A percentile compares a stretch with the other conserved stretches of the same genome.
phyloP scores from a whole-genome alignment of 2,113 vertebrate genomes.

The Xiphophorus hellerii region DNA sequence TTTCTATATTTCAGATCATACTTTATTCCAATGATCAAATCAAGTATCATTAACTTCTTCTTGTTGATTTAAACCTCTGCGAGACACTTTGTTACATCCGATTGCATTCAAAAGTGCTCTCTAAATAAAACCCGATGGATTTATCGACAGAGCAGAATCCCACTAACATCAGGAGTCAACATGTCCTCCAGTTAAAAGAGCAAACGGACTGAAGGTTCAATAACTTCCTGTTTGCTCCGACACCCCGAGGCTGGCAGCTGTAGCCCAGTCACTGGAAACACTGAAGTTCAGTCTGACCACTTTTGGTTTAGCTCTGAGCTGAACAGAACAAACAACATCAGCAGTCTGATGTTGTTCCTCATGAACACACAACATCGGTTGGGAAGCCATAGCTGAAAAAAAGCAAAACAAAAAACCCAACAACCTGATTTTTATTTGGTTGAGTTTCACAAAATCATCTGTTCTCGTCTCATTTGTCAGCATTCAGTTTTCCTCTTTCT shows the following conservation, averaged over 20 bases:
- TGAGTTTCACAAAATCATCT: accelerated
- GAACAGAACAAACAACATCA: not conserved
- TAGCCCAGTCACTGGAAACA: not conserved
- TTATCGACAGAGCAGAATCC: not conserved
- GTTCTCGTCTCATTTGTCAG: not conserved
- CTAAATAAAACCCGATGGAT: not conserved
- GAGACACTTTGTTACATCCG: not conserved
- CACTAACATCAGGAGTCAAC: not conserved
- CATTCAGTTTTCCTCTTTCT: not conserved
- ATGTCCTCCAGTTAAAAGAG: not conserved
- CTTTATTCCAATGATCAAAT: too few species aligned
- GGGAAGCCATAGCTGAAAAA: not conserved
- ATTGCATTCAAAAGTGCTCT: not conserved
- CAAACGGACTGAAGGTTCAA: not conserved
- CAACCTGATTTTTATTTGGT: not conserved
- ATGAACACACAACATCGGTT: not conserved
- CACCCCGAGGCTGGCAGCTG: not conserved
- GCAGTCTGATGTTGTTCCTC: not conserved
- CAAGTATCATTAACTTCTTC: too few species aligned
- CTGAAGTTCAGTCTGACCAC: not conserved
- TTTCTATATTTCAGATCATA: too few species aligned
- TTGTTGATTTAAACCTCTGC: not conserved
- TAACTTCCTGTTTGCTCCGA: conserved; percentile 3
- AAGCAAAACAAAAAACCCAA: too few species aligned
- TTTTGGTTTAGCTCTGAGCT: not conserved